phyloP scores from a whole-genome alignment of 2,888 invertebrate genomes.

The Marronus borbonicus region DNA sequence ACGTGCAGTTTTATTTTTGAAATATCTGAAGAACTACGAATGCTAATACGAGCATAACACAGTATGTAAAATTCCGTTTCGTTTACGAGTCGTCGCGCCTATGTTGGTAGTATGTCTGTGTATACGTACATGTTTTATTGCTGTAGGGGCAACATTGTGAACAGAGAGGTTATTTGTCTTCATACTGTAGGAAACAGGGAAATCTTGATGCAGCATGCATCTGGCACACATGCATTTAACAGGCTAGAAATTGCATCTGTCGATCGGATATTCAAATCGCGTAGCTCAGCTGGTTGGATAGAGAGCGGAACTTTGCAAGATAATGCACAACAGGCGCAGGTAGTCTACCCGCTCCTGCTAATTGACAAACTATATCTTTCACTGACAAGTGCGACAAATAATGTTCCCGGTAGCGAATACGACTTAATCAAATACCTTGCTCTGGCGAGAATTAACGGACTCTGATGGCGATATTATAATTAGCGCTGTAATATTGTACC shows the following conservation, averaged over 20 bases:
- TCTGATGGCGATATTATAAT: background rate
- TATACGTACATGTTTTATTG: too few relatives aligned
- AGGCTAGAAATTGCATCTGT: constrained; percentile 31
- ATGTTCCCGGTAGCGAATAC: constrained; percentile 7
- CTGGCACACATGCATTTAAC: background rate
- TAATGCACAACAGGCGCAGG: constrained; percentile 15
- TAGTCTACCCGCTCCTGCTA: background rate
- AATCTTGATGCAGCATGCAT: constrained; percentile 25
- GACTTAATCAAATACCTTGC: constrained; percentile 26
- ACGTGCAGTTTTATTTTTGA: too few relatives aligned
- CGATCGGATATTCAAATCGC: constrained; percentile 20
- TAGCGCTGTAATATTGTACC: background rate
- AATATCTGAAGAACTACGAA: too few relatives aligned
- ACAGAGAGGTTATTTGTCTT: background rate
- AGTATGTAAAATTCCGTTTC: too few relatives aligned
- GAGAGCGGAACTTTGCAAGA: constrained; percentile 2
- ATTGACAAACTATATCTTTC: constrained; percentile 40
- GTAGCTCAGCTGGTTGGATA: constrained; percentile 3
- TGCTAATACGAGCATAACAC: too few relatives aligned
- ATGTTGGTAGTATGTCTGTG: too few relatives aligned
- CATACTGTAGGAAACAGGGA: background rate
- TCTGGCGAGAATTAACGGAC: constrained; percentile 5
- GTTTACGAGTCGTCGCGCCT: too few relatives aligned
- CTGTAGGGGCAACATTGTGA: background rate
- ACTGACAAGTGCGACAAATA: constrained; percentile 32